A percentile compares a stretch with the other conserved stretches of the same genome.
Evolutionary conservation across 2,113 vertebrate genomes (phyloP).

Genomic region (Dipodomys merriami): DNA sequence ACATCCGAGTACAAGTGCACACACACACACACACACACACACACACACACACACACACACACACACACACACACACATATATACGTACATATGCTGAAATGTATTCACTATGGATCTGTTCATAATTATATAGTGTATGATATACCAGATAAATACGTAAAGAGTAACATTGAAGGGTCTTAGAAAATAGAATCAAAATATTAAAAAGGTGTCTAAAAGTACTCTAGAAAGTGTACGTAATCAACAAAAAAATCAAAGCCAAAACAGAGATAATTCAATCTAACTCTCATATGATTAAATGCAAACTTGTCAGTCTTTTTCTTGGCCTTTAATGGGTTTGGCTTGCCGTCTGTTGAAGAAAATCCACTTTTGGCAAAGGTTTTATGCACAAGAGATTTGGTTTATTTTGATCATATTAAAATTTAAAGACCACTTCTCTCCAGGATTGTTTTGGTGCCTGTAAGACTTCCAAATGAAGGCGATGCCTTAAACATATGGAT

Average conservation of each 20-base stretch:
- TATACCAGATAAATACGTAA: neutral
- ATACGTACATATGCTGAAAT: neutral
- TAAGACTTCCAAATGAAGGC: slow-evolving; percentile 66
- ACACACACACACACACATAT: neutral
- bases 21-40: neutral
- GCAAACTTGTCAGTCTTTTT: slow-evolving; percentile 61
- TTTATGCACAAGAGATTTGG: slow-evolving; percentile 65
- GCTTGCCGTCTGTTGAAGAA: slow-evolving; percentile 68
- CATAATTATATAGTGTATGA: neutral
- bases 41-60: no score
- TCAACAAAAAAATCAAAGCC: slow-evolving; percentile 60
- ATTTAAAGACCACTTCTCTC: slow-evolving; percentile 78
- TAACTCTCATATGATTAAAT: slow-evolving; percentile 58
- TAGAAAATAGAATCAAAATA: neutral
- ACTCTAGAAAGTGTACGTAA: slow-evolving; percentile 1
- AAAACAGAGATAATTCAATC: slow-evolving; percentile 62
- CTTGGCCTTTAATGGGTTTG: slow-evolving; percentile 77
- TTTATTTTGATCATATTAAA: slow-evolving; percentile 83
- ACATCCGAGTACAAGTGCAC: no score
- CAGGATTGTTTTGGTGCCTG: slow-evolving; percentile 68
- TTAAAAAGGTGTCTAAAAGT: neutral
- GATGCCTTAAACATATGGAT: slow-evolving; percentile 67
- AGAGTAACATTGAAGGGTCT: neutral
- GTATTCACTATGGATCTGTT: neutral
- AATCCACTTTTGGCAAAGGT: slow-evolving; percentile 71